Evolutionary conservation across 37 sponge, comb jelly and placozoan genomes (phyloP), one percentile per base, ranked within the genome.

Genomic region (Oopsacas minuta): DNA sequence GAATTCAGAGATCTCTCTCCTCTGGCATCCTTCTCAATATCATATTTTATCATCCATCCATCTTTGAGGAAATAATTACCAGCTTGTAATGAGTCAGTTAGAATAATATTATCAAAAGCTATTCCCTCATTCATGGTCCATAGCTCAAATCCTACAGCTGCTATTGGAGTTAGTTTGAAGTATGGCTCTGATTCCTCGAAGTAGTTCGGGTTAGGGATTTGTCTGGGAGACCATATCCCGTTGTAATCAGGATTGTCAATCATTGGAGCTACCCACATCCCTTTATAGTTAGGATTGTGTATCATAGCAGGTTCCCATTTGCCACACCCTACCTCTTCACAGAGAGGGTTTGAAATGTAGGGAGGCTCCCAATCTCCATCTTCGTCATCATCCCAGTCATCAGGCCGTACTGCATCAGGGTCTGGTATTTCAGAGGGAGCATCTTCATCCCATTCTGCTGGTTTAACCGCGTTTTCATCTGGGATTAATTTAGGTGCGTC

Each of bases 351-450:
- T 30, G 90, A 52, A 23, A 98, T 91, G 52, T 84, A 84, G 35
- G 99, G 96, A 17, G 99, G 85, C 83, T 98, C 99, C 94, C 94
- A 98, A n/a, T 92, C 96, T 53, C 99, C 99, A 88, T 98, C 99
- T 85, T 91, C 92, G 37, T 98, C 99, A 37, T 92, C 96, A 85
- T 98, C 99, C 97, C 99, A 98, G 53, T 98, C 99, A 0, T 93
- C 96, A 20, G 99, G 99, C 37, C 88, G 83, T 1, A 20, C 85
- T 36, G 96, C 92, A n/a, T 93, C 96, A 10, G 99, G 96, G 38
- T 98, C 99, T 28, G 94, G 88, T n/a, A 98, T 84, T 37, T 84
- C 87, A 82, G 93, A 91, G 1, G 91, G 91, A 22, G 93, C 96
- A 36, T 95, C 92, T 15, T 98, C 99, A 69, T 93, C 51, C 99